Evolutionary conservation across 1,140 invertebrate genomes (phyloP).

Genomic region (Diabrotica undecimpunctata): DNA sequence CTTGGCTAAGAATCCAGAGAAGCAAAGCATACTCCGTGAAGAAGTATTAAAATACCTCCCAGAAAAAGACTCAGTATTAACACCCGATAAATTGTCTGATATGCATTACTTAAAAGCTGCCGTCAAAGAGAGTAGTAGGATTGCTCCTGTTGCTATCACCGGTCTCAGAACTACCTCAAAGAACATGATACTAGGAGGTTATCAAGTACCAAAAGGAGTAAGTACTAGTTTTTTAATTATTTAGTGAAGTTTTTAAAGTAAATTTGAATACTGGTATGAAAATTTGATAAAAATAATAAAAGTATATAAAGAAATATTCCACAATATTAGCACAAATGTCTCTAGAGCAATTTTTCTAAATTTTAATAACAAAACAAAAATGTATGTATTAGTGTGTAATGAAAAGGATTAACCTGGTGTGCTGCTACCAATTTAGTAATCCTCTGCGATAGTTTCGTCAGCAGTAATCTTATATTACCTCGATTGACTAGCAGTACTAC

Average conservation of each 20-base stretch:
- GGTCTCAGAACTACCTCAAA: slow-evolving; percentile 51
- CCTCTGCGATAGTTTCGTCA: no score
- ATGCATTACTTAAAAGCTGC: slow-evolving; percentile 62
- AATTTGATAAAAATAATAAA: no score
- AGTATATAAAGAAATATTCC: no score
- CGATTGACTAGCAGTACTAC: no score
- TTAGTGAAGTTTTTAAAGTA: neutral
- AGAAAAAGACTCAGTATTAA: slow-evolving; percentile 34
- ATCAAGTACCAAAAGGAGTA: slow-evolving; percentile 60
- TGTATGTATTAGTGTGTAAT: no score
- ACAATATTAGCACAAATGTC: no score
- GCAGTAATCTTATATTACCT: no score
- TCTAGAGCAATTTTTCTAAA: no score
- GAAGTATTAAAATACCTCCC: slow-evolving; percentile 35
- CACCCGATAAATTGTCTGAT: slow-evolving; percentile 50
- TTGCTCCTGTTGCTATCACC: slow-evolving; percentile 53
- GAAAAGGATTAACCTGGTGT: no score
- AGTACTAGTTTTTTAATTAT: slow-evolving; percentile 30
- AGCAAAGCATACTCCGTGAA: slow-evolving; percentile 12
- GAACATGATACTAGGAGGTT: slow-evolving; percentile 56
- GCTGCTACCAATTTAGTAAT: no score
- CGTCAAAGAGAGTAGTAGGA: slow-evolving; percentile 60
- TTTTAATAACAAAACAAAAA: no score
- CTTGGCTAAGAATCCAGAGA: slow-evolving; percentile 32
- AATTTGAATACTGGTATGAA: no score